These are phyloP conservation scores for Catharus ustulatus DNA, from an alignment of 2,797 vertebrate species.

Conservation along the genomic window DNA sequence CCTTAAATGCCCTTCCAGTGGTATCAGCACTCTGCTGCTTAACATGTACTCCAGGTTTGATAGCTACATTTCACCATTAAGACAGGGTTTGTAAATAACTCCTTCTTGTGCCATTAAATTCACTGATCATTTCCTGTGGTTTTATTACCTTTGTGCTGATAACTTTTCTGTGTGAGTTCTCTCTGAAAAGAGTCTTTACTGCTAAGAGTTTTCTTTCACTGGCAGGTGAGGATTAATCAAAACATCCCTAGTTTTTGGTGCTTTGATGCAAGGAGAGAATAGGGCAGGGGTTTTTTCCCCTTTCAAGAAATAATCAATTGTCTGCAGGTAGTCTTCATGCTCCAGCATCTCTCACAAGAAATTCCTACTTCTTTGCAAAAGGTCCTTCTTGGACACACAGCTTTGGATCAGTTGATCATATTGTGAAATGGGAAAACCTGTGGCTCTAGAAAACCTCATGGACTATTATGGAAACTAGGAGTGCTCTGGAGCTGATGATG, in stretches of 20 bases:
- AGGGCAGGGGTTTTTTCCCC: not conserved
- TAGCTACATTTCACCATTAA: not conserved
- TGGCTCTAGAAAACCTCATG: not conserved
- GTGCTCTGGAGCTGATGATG: not conserved
- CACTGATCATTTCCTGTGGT: not conserved
- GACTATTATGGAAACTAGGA: not conserved
- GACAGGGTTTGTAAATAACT: not conserved
- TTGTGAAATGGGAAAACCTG: not conserved
- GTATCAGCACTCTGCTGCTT: not conserved
- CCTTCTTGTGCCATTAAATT: not conserved
- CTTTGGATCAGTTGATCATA: not conserved
- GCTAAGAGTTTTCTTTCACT: not conserved
- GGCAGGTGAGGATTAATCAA: not conserved
- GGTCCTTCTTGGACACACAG: not conserved
- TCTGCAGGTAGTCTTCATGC: not conserved
- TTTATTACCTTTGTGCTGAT: not conserved
- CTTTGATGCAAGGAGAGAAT: not conserved
- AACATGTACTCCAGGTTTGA: accelerated
- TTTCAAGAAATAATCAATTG: not conserved
- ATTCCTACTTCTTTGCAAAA: not conserved
- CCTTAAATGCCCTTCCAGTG: not conserved
- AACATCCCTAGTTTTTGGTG: not conserved
- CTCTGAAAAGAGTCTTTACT: not conserved
- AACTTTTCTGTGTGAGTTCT: not conserved
- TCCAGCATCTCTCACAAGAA: not conserved